These are phyloP conservation scores for Rhimphoctona megacephalus DNA, from an alignment of 2,888 invertebrate species.

Conservation along the genomic window DNA sequence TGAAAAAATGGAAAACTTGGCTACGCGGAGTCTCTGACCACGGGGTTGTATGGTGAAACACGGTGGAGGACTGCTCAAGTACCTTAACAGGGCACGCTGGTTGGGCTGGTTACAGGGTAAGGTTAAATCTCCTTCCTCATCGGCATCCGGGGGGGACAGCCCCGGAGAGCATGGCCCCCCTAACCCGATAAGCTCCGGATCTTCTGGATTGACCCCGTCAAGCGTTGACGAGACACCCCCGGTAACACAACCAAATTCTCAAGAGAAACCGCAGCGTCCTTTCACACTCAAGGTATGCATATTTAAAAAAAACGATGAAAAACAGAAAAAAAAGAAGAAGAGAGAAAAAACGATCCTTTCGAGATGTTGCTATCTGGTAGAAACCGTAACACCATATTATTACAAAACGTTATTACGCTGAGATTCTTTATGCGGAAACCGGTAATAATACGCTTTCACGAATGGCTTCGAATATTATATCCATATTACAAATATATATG, in stretches of 20 bases:
- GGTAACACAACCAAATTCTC: slow-evolving; percentile 81
- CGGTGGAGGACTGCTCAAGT: slow-evolving; percentile 81
- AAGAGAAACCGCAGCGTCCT: slow-evolving; percentile 87
- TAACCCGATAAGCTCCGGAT: slow-evolving; percentile 81
- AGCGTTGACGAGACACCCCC: slow-evolving; percentile 79
- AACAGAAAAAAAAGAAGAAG: neutral
- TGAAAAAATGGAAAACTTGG: slow-evolving; percentile 63
- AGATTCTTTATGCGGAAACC: slow-evolving; percentile 52
- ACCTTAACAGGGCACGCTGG: slow-evolving; percentile 83
- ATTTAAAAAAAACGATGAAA: slow-evolving; percentile 20
- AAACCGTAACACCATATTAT: neutral
- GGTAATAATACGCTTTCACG: slow-evolving; percentile 60
- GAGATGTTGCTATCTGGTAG: slow-evolving; percentile 22
- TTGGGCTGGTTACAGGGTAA: slow-evolving; percentile 85
- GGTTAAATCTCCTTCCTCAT: slow-evolving; percentile 84
- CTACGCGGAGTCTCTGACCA: slow-evolving; percentile 63
- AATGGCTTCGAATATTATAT: slow-evolving; percentile 61
- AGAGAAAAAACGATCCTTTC: neutral
- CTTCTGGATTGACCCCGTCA: slow-evolving; percentile 80
- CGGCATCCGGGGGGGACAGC: slow-evolving; percentile 84
- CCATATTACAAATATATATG: neutral
- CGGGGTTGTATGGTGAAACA: slow-evolving; percentile 59
- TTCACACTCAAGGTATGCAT: slow-evolving; percentile 87
- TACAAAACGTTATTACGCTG: slow-evolving; percentile 42
- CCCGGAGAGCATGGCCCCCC: slow-evolving; percentile 83